These are phyloP conservation scores for Thysanoteuthis rhombus DNA, from an alignment of 2,888 invertebrate species.

Conservation along the genomic window DNA sequence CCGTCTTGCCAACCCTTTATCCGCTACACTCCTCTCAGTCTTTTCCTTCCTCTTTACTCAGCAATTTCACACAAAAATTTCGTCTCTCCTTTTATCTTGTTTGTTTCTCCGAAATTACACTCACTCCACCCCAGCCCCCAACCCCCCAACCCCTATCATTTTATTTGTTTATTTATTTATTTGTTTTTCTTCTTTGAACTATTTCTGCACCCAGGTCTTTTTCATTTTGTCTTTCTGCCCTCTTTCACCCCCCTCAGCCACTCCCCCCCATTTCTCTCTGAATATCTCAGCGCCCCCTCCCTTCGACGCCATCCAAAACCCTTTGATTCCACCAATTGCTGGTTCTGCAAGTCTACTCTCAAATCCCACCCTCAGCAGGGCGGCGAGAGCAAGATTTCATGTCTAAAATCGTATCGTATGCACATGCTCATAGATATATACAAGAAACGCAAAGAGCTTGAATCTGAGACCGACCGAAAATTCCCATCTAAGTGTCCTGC, in stretches of 20 bases:
- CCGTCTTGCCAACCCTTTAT: background rate
- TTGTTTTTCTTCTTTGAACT: background rate
- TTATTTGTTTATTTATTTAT: background rate
- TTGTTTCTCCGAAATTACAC: background rate
- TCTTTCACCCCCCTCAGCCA: background rate
- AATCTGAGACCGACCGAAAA: too few relatives aligned
- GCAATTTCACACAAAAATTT: too few relatives aligned
- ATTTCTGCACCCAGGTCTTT: background rate
- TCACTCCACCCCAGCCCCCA: background rate
- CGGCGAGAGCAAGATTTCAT: too few relatives aligned
- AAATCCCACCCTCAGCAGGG: too few relatives aligned
- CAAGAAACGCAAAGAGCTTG: too few relatives aligned
- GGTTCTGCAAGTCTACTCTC: background rate
- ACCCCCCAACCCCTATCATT: background rate
- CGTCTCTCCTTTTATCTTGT: background rate
- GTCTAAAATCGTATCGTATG: too few relatives aligned
- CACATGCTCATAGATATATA: too few relatives aligned
- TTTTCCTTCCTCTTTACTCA: background rate
- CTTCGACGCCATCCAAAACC: background rate
- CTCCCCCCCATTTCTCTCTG: background rate
- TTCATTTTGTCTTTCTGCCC: background rate
- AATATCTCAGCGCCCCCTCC: background rate
- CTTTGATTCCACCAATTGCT: background rate
- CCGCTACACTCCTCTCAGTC: background rate
- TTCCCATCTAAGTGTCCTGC: too few relatives aligned